Base-by-base conservation (phyloP, 2,113 vertebrate species). In the Lates calcarifer region DNA sequence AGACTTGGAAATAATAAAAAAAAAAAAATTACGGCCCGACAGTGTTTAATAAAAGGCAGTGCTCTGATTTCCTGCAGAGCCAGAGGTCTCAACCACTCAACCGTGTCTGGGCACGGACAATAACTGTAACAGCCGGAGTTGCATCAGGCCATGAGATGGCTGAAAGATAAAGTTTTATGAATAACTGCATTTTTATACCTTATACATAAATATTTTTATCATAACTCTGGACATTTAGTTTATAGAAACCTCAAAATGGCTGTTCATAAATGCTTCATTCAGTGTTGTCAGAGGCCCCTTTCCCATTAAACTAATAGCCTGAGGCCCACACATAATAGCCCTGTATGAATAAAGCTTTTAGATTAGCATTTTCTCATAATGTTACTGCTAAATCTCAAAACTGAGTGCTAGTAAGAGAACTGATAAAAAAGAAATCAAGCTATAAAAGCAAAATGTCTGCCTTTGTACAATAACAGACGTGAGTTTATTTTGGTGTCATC, bases 381-480 rank as follows among this genome's bases (percentile, higher is more conserved):
- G 22, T 57, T 77, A 20, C 8, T 31, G 13, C 14, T 65, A 28
- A 24, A 39, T 39, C 41, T 62, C 13, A n/a, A 20, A 56, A 37
- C 53, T 63, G 29, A 62, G 28, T 51, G 22, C 8, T 4, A 24
- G 24, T 6, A 29, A 8, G n/a, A 37, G 17, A 41, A 22, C 39
- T 67, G 45, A n/a, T n/a, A n/a, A 18, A 24, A 12, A 37, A 37
- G 62, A 8, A 47, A 63, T 51, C 20, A 13, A 24, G 5, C 12
- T 22, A 2, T 8, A 43, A 0, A 49, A 33, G 37, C 62, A 37
- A 33, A 58, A 51, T n/a, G 6, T 60, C 63, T 67, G 20, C 60
- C 83, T 83, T 57, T 66, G 15, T 53, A 82, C 45, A 51, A 41
- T 61, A 73, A 29, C 15, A 56, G 37, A 20, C 41, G 35, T 43